These are phyloP conservation scores for Volucella inanis DNA, from an alignment of 2,888 invertebrate species.

Conservation along the genomic window DNA sequence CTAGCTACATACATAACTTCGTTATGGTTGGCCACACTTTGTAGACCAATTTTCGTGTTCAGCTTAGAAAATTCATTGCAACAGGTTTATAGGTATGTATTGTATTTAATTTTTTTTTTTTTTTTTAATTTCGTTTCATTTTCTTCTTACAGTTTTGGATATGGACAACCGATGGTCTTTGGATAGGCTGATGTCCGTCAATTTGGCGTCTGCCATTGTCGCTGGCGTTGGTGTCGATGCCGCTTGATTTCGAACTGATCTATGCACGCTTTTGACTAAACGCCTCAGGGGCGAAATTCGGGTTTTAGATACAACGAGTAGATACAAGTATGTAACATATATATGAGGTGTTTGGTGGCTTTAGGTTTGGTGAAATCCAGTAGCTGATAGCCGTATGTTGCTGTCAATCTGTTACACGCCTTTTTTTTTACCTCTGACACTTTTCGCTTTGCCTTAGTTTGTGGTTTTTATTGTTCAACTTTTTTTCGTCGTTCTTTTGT, in stretches of 20 bases:
- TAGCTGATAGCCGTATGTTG: slow-evolving; percentile 56
- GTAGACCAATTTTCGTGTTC: slow-evolving; percentile 38
- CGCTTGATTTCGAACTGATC: slow-evolving; percentile 23
- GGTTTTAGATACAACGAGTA: slow-evolving; percentile 33
- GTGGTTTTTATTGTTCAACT: slow-evolving; percentile 9
- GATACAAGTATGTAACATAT: too few species aligned
- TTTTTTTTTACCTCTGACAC: slow-evolving; percentile 30
- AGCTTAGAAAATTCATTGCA: slow-evolving; percentile 16
- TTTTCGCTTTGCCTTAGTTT: not conserved
- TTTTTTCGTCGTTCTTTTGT: not conserved
- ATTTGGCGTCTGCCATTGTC: slow-evolving; percentile 40
- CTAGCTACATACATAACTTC: slow-evolving; percentile 34
- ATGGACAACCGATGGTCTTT: not conserved
- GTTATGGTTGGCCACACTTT: slow-evolving; percentile 29
- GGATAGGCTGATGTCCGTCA: slow-evolving; percentile 34
- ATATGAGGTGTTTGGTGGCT: not conserved
- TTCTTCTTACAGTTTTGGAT: too few species aligned
- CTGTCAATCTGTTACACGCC: slow-evolving; percentile 54
- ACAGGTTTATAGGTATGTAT: not conserved
- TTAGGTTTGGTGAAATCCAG: slow-evolving; percentile 57
- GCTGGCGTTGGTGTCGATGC: slow-evolving; percentile 13
- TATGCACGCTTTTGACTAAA: slow-evolving; percentile 49
- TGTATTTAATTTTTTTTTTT: too few species aligned
- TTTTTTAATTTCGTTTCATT: slow-evolving; percentile 13
- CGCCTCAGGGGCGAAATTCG: slow-evolving; percentile 58